Conservation (phyloP, 64 coral and sea anemone genomes). For the Pachyseris speciosa region DNA sequence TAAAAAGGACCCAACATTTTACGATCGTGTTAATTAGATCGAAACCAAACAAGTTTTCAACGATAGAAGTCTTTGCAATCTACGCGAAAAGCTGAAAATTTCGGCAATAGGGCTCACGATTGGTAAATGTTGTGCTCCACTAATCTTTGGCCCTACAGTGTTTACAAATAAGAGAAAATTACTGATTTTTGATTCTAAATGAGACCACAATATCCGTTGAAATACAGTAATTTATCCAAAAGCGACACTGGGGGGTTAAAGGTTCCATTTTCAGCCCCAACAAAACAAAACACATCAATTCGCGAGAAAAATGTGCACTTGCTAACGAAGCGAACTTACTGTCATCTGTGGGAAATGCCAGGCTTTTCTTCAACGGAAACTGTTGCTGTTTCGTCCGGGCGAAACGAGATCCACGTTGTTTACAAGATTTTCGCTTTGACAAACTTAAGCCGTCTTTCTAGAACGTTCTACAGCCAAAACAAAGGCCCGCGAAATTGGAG, state of each 20-base stretch:
- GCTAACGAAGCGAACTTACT: neutral
- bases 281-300: neutral
- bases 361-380: too few species aligned
- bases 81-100: neutral
- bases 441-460: neutral
- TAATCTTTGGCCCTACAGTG: neutral
- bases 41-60: neutral
- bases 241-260: too few species aligned
- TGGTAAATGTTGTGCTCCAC: neutral
- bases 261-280: neutral
- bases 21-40: neutral
- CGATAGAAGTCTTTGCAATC: neutral
- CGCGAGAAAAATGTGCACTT: too few species aligned
- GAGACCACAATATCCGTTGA: neutral
- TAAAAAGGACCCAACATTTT: neutral
- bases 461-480: conserved; percentile 34
- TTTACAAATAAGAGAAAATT: neutral
- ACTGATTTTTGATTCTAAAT: neutral
- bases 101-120: neutral
- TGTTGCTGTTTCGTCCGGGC: neutral
- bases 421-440: neutral
- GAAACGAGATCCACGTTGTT: neutral
- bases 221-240: too few species aligned
- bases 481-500: conserved; percentile 5
- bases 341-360: neutral